Percentiles rank a stretch among this genome's conserved stretches.
Conservation (phyloP, 2,113 vertebrate genomes). For the Periophthalmodon schlosseri region DNA sequence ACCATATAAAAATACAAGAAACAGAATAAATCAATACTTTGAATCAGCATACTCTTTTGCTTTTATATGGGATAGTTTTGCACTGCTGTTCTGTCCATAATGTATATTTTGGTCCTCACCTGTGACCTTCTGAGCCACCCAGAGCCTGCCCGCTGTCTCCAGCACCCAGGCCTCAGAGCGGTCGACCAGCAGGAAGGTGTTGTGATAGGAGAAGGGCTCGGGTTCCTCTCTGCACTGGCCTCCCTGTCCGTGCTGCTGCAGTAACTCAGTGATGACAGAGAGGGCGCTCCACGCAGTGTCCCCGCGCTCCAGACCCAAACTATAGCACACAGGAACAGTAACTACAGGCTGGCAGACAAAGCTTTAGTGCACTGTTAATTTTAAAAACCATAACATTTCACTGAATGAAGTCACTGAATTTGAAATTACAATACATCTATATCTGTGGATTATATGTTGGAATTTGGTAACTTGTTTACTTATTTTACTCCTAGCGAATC, state of each 20-base stretch:
- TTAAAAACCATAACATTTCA: background rate
- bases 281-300: slow-evolving; percentile 81
- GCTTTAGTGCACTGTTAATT: background rate
- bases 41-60: too few relatives aligned
- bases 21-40: too few relatives aligned
- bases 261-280: slow-evolving; percentile 79
- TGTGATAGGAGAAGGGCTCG: slow-evolving; percentile 87
- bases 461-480: too few relatives aligned
- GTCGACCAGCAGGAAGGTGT: slow-evolving; percentile 92
- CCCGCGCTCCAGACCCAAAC: slow-evolving; percentile 87
- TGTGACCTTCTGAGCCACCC: slow-evolving; percentile 87
- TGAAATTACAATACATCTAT: too few relatives aligned
- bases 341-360: background rate
- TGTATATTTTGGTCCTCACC: slow-evolving; percentile 69
- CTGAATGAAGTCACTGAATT: too few relatives aligned
- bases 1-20: too few relatives aligned
- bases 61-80: too few relatives aligned
- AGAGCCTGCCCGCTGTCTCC: slow-evolving; percentile 88
- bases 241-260: slow-evolving; percentile 87
- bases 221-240: slow-evolving; percentile 88
- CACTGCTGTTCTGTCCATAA: background rate
- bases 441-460: too few relatives aligned
- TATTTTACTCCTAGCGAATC: too few relatives aligned
- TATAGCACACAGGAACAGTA: slow-evolving; percentile 40
- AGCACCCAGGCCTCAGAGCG: slow-evolving; percentile 89